A percentile compares a stretch with the other conserved stretches of the same genome.
Conservation (phyloP, 2,113 vertebrate species). For the Sylvicapra grimmia region DNA sequence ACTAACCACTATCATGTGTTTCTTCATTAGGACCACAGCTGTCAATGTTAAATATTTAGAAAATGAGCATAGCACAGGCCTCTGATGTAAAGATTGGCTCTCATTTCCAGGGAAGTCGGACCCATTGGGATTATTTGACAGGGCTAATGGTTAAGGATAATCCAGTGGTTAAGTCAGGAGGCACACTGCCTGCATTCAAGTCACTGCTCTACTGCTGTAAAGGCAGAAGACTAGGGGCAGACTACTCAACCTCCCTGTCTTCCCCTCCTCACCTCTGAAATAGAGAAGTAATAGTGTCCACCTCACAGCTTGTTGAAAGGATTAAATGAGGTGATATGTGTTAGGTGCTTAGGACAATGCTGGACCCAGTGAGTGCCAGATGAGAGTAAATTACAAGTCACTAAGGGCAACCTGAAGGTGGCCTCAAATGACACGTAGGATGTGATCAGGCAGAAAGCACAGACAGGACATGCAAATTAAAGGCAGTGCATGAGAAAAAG, state of each 20-base stretch:
- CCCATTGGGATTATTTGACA: accelerated
- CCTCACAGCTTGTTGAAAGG: neutral
- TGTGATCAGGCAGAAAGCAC: neutral
- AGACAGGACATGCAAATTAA: accelerated
- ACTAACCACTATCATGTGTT: neutral
- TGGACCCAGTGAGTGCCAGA: neutral
- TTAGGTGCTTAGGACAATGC: neutral
- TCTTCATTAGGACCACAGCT: neutral
- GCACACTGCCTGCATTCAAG: neutral
- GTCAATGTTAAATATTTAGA: neutral
- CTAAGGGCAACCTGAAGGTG: accelerated
- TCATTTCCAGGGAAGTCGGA: neutral
- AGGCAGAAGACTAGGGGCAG: neutral
- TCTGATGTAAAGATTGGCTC: neutral
- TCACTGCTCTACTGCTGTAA: neutral
- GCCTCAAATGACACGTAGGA: accelerated
- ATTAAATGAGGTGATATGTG: neutral
- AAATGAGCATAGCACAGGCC: neutral
- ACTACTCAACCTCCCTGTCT: neutral
- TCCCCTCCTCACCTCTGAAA: neutral
- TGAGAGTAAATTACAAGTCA: neutral
- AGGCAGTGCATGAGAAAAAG: neutral
- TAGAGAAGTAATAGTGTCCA: neutral
- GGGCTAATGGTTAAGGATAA: accelerated
- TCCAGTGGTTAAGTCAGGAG: neutral